phyloP scores from a whole-genome alignment of 1,140 invertebrate species.

The Drosophila nikananu region DNA sequence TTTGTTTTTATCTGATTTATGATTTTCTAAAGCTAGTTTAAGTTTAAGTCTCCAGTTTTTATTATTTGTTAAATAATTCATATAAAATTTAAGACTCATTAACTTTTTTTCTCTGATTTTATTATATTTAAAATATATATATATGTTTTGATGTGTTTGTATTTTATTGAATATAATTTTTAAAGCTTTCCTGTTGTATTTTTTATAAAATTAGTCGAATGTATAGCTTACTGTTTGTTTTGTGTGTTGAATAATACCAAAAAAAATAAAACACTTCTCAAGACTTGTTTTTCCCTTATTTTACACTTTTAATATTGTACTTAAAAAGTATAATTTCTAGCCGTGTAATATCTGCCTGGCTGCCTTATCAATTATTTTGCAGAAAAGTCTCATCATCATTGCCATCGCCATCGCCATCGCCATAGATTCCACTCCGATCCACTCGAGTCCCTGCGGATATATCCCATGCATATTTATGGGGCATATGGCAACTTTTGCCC shows the following conservation, averaged over 20 bases:
- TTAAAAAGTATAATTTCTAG: background rate
- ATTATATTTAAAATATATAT: too few relatives aligned
- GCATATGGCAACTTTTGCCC: slow-evolving; percentile 54
- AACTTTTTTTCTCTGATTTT: too few relatives aligned
- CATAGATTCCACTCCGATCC: slow-evolving; percentile 44
- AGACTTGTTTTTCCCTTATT: background rate
- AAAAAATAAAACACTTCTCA: background rate
- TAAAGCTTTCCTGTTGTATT: too few relatives aligned
- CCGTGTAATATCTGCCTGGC: slow-evolving; percentile 9
- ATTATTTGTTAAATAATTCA: too few relatives aligned
- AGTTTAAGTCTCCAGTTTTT: too few relatives aligned
- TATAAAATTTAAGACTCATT: too few relatives aligned
- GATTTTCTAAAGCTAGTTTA: too few relatives aligned
- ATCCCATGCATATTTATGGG: slow-evolving; percentile 70
- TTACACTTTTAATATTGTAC: background rate
- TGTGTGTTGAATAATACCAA: background rate
- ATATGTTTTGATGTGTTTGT: too few relatives aligned
- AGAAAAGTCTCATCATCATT: slow-evolving; percentile 40
- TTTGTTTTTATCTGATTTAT: too few relatives aligned
- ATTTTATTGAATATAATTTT: background rate
- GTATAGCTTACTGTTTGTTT: background rate
- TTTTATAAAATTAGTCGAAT: background rate
- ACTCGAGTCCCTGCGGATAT: slow-evolving; percentile 16
- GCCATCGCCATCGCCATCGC: slow-evolving; percentile 2
- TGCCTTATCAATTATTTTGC: slow-evolving; percentile 71